These are phyloP conservation scores for Sussaba pulchella DNA, from an alignment of 2,888 invertebrate genomes.

Conservation along the genomic window DNA sequence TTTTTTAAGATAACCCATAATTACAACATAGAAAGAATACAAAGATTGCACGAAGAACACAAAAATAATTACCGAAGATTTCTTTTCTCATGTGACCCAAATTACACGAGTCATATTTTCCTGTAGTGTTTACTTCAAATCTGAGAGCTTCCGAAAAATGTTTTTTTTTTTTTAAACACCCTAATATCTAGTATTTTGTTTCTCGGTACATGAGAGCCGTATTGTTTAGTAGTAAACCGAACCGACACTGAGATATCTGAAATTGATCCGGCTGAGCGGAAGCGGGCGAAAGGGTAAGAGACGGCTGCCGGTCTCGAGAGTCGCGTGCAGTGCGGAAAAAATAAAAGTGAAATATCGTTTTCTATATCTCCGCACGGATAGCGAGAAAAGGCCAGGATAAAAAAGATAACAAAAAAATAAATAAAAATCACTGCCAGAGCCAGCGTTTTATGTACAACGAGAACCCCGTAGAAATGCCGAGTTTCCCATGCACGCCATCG, in stretches of 20 bases:
- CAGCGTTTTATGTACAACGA: conserved; percentile 37
- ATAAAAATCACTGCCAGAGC: conserved; percentile 22
- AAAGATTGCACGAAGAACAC: too few species aligned
- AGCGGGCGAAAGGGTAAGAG: not conserved
- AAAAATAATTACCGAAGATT: too few species aligned
- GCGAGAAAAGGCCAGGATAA: conserved; percentile 1
- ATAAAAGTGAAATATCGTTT: conserved; percentile 66
- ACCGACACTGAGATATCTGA: conserved; percentile 48
- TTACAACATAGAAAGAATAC: too few species aligned
- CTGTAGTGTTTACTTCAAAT: not conserved
- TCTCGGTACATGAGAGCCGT: conserved; percentile 12
- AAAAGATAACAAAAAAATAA: too few species aligned
- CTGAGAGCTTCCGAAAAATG: too few species aligned
- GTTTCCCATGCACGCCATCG: not conserved
- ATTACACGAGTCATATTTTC: too few species aligned
- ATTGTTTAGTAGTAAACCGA: conserved; percentile 35
- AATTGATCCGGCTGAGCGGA: conserved; percentile 60
- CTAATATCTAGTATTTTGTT: not conserved
- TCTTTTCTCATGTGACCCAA: too few species aligned
- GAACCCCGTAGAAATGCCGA: conserved; percentile 13
- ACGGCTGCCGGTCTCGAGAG: conserved; percentile 16
- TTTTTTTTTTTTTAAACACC: not conserved
- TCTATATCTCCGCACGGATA: conserved; percentile 52
- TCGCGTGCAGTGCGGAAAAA: conserved; percentile 54
- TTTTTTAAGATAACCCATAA: too few species aligned